A percentile compares a stretch with the other conserved stretches of the same genome.
Evolutionary conservation across 2,888 invertebrate genomes (phyloP).

Genomic region (Oxystoma pomonae): DNA sequence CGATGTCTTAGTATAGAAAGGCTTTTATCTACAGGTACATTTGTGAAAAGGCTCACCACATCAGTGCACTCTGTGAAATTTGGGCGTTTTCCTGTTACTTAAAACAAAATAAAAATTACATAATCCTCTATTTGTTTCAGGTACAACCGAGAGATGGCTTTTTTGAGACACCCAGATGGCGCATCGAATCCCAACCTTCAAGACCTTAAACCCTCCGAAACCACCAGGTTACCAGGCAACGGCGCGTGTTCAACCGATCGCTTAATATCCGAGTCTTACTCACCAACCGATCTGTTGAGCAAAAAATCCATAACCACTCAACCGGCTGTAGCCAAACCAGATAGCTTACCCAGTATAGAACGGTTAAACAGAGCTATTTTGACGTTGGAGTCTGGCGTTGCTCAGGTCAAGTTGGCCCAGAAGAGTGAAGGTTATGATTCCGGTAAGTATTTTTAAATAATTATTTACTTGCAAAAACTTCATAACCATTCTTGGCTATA

Average conservation of each 20-base stretch:
- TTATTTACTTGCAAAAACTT: too few relatives aligned
- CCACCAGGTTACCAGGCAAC: conserved; percentile 38
- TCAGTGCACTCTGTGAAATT: too few relatives aligned
- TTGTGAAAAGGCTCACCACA: too few relatives aligned
- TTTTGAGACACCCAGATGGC: conserved; percentile 83
- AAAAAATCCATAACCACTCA: conserved; percentile 20
- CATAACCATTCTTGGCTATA: too few relatives aligned
- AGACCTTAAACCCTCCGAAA: conserved; percentile 46
- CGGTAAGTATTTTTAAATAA: too few relatives aligned
- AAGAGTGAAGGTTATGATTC: conserved; percentile 75
- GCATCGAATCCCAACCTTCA: conserved; percentile 89
- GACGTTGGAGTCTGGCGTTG: conserved; percentile 61
- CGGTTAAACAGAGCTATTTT: conserved; percentile 59
- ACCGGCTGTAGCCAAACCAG: conserved; percentile 50
- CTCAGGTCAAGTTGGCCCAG: conserved; percentile 54
- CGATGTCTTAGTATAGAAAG: too few relatives aligned
- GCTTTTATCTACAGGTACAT: too few relatives aligned
- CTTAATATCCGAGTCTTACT: conserved; percentile 42
- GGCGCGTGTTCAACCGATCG: conserved; percentile 50
- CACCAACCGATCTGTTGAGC: conserved; percentile 23
- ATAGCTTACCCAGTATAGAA: conserved; percentile 60
- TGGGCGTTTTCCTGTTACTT: too few relatives aligned
- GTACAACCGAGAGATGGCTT: conserved; percentile 54
- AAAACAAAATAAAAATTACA: too few relatives aligned
- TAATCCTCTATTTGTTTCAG: too few relatives aligned